These are phyloP conservation scores for Penaeus chinensis DNA, from an alignment of 1,140 invertebrate species.

Conservation along the genomic window DNA sequence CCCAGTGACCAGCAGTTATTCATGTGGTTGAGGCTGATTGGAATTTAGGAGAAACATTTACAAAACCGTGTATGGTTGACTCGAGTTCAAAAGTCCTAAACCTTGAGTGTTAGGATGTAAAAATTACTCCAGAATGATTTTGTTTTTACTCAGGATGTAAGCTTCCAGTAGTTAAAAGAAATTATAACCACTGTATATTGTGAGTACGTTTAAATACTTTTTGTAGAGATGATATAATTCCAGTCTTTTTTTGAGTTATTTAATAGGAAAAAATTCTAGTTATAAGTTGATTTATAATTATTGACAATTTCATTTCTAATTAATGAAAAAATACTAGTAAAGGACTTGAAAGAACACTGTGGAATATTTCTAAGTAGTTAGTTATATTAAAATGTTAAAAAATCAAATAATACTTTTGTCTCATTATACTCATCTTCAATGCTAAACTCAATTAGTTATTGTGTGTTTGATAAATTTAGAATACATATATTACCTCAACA, in stretches of 20 bases:
- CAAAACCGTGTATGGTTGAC: too few species aligned
- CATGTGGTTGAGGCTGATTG: too few species aligned
- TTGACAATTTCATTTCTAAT: not conserved
- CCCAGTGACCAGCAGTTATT: too few species aligned
- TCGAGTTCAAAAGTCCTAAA: too few species aligned
- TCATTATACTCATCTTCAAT: constrained; percentile 31
- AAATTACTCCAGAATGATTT: constrained; percentile 36
- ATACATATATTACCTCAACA: constrained; percentile 46
- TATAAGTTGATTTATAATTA: constrained; percentile 12
- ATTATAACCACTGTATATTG: constrained; percentile 10
- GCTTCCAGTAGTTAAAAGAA: constrained; percentile 54
- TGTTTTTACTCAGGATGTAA: constrained; percentile 56
- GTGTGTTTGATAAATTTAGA: constrained; percentile 40
- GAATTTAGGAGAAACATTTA: too few species aligned
- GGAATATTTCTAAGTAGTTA: constrained; percentile 25
- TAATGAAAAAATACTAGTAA: constrained; percentile 9
- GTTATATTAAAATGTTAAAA: constrained; percentile 19
- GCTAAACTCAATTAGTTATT: constrained; percentile 26
- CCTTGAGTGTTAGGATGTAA: constrained; percentile 18
- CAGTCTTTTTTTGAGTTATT: not conserved
- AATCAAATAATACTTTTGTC: constrained; percentile 23
- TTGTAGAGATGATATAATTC: constrained; percentile 25
- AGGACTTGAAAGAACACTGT: constrained; percentile 16
- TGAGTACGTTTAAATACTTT: constrained; percentile 20
- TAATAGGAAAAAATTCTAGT: not conserved